Evolutionary conservation across 2,797 vertebrate species (phyloP).

Genomic region (Aldrovandia affinis): DNA sequence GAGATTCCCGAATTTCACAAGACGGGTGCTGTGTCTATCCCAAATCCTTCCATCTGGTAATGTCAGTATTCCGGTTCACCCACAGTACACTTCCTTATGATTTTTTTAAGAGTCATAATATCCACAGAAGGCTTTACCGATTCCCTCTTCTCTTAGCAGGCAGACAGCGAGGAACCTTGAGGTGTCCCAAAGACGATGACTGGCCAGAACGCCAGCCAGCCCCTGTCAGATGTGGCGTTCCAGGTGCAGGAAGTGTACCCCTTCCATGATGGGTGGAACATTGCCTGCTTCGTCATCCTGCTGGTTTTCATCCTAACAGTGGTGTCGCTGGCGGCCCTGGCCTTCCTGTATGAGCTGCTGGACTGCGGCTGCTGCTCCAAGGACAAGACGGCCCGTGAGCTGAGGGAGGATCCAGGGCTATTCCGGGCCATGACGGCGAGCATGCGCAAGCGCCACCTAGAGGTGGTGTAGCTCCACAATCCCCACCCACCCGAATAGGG

Average conservation of each 20-base stretch:
- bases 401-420: slow-evolving; percentile 80
- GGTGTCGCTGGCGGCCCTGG: slow-evolving; percentile 86
- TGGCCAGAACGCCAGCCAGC: slow-evolving; percentile 62
- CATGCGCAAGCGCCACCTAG: slow-evolving; percentile 76
- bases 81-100: too few relatives aligned
- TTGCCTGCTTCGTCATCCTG: slow-evolving; percentile 94
- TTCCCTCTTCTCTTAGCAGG: slow-evolving; percentile 21
- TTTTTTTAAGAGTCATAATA: too few relatives aligned
- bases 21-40: background rate
- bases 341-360: slow-evolving; percentile 90
- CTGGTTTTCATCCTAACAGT: slow-evolving; percentile 94
- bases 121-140: too few relatives aligned
- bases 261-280: slow-evolving; percentile 96
- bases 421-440: slow-evolving; percentile 79
- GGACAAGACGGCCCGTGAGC: slow-evolving; percentile 86
- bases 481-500: too few relatives aligned
- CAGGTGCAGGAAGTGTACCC: slow-evolving; percentile 92
- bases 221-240: slow-evolving; percentile 73
- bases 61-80: background rate
- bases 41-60: background rate
- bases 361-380: slow-evolving; percentile 93
- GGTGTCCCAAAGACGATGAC: slow-evolving; percentile 57
- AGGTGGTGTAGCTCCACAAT: slow-evolving; percentile 77
- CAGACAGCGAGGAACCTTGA: slow-evolving; percentile 56
- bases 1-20: background rate